A percentile compares a stretch with the other conserved stretches of the same genome.
These are phyloP conservation scores for Clupea harengus DNA, from an alignment of 2,113 vertebrate genomes.

Conservation along the genomic window DNA sequence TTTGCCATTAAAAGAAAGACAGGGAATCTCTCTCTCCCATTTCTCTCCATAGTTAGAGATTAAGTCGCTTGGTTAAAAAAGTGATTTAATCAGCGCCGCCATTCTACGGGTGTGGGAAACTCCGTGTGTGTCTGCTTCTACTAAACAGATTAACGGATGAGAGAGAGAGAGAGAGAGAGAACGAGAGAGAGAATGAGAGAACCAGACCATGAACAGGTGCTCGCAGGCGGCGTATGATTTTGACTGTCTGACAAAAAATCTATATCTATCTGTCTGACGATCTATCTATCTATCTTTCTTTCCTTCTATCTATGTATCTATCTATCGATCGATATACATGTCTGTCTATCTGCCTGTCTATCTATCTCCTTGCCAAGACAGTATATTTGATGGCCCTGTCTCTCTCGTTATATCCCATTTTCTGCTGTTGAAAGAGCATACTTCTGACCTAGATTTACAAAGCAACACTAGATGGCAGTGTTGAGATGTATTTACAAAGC, in stretches of 20 bases:
- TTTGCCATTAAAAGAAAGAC: neutral
- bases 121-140: neutral
- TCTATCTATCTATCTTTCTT: neutral
- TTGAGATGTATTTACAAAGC: too few species aligned
- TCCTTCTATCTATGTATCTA: neutral
- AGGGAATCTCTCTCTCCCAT: neutral
- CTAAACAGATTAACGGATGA: neutral
- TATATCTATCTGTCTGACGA: neutral
- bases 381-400: too few species aligned
- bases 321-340: neutral
- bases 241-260: neutral
- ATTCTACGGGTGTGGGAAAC: neutral
- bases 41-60: neutral
- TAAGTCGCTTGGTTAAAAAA: neutral
- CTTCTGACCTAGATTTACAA: too few species aligned
- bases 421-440: too few species aligned
- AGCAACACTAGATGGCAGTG: too few species aligned
- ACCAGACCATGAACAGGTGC: constrained; percentile 1
- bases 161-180: too few species aligned
- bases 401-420: too few species aligned
- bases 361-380: too few species aligned
- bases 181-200: too few species aligned
- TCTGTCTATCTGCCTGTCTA: neutral
- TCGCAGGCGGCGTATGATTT: neutral
- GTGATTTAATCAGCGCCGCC: neutral